Conservation (phyloP, 92 coral and sea anemone species). For the Umimayanthus kanabou region DNA sequence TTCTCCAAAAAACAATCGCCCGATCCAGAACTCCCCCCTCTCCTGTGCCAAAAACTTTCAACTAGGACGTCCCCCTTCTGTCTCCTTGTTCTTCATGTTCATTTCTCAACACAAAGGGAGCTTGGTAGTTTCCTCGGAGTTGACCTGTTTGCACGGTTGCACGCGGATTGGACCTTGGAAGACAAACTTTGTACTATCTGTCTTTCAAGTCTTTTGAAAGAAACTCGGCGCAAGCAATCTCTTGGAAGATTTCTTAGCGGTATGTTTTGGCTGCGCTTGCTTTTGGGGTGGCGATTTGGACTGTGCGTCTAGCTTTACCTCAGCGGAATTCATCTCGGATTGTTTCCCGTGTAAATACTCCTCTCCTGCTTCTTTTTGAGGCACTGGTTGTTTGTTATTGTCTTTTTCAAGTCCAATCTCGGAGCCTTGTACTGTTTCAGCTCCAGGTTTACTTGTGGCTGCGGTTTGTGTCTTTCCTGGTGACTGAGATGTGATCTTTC, state of each 20-base stretch:
- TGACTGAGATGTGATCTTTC: slow-evolving; percentile 32
- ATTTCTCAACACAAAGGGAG: not conserved
- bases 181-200: not conserved
- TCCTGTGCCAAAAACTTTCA: not conserved
- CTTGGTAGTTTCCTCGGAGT: not conserved
- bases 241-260: not conserved
- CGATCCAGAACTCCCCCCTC: not conserved
- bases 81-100: no score
- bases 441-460: not conserved
- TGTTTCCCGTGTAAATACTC: not conserved
- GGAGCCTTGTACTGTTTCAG: not conserved
- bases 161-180: not conserved
- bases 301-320: not conserved
- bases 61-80: no score
- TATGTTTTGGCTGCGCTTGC: not conserved
- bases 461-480: slow-evolving; percentile 22
- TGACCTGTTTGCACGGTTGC: not conserved
- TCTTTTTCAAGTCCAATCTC: not conserved
- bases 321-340: not conserved
- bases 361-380: not conserved
- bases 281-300: not conserved
- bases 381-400: not conserved
- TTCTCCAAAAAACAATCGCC: not conserved
- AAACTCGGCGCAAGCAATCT: not conserved
- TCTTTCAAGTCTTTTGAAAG: not conserved